A percentile compares a stretch with the other conserved stretches of the same genome.
Conservation (phyloP, 2,797 vertebrate species). For the Acropternis orthonyx region DNA sequence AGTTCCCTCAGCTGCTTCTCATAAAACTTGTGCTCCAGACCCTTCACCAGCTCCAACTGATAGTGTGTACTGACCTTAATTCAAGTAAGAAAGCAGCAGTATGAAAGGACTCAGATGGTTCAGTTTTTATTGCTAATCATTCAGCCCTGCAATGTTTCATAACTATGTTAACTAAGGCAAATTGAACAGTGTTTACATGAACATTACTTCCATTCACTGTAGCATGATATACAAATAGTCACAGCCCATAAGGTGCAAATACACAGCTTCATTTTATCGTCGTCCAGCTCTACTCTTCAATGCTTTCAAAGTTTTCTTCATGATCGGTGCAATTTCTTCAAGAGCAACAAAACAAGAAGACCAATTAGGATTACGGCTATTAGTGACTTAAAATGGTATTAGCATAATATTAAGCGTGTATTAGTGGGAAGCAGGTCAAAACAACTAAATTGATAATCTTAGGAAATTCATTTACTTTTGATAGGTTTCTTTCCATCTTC, state of each 20-base stretch:
- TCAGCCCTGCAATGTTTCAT: not conserved
- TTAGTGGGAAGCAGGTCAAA: not conserved
- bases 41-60: not conserved
- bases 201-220: not conserved
- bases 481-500: conserved; percentile 78
- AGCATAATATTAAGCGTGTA: not conserved
- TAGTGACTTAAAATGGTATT: not conserved
- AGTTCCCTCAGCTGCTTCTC: not conserved
- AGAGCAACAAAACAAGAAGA: not conserved
- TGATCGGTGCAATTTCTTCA: conserved; percentile 87
- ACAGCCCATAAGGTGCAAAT: not conserved
- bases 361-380: not conserved
- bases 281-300: conserved; percentile 81
- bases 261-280: conserved; percentile 49
- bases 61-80: not conserved
- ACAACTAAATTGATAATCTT: not conserved
- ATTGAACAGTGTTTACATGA: not conserved
- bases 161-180: not conserved
- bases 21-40: not conserved
- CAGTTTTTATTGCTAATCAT: conserved; percentile 19
- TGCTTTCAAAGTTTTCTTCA: conserved; percentile 86
- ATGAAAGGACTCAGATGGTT: not conserved
- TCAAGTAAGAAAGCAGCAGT: not conserved
- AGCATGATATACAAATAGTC: not conserved
- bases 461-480: conserved; percentile 78